These are phyloP conservation scores for Botia kubotai DNA, from an alignment of 2,797 vertebrate species.

Conservation along the genomic window DNA sequence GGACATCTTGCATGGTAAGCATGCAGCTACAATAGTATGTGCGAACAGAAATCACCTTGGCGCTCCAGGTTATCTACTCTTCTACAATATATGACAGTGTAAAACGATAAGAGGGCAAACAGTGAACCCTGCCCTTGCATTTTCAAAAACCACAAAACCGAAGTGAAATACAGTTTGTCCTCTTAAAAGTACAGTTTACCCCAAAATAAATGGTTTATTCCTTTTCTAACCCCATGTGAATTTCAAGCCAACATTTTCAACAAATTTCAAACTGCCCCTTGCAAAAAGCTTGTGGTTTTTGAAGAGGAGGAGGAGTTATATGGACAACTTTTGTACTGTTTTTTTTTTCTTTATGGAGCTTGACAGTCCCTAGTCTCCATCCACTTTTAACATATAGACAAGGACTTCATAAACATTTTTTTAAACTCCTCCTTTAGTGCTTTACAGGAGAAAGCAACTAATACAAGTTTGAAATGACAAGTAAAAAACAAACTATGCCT, in stretches of 20 bases:
- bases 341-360: background rate
- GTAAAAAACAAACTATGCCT: background rate
- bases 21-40: background rate
- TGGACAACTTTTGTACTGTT: too few species aligned
- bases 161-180: background rate
- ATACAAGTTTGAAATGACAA: background rate
- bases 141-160: background rate
- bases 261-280: background rate
- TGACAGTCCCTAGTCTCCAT: background rate
- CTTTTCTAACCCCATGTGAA: too few species aligned
- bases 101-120: conserved; percentile 68
- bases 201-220: too few species aligned
- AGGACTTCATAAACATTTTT: background rate
- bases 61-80: conserved; percentile 63
- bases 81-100: conserved; percentile 60
- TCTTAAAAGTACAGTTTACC: too few species aligned
- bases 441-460: background rate
- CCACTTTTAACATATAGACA: background rate
- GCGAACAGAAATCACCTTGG: conserved; percentile 7
- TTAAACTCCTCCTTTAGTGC: background rate
- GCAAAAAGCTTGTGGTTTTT: too few species aligned
- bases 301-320: too few species aligned
- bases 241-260: background rate
- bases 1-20: too few species aligned
- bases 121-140: conserved; percentile 63